Conservation (phyloP, 2,113 vertebrate genomes). For the Oenanthe oenanthe region DNA sequence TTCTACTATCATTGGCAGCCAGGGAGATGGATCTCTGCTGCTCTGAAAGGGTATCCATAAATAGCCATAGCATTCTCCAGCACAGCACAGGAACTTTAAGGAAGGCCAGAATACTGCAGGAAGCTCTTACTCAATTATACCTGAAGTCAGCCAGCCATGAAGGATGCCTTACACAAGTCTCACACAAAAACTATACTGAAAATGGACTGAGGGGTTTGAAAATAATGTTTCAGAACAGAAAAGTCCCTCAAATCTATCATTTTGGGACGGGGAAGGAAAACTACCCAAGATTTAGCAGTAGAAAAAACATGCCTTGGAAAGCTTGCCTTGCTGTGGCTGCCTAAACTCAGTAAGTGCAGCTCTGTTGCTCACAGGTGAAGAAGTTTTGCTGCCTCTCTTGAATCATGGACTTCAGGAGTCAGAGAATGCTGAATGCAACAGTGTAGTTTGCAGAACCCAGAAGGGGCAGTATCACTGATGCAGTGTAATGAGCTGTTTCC, state of each 20-base stretch:
- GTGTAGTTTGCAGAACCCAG: not conserved
- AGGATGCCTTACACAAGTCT: not conserved
- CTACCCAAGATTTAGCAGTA: not conserved
- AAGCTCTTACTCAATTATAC: not conserved
- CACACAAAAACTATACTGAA: not conserved
- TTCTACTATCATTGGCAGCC: not conserved
- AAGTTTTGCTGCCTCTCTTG: not conserved
- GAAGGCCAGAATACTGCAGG: not conserved
- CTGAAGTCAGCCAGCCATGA: not conserved
- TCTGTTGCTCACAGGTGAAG: not conserved
- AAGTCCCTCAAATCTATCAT: not conserved
- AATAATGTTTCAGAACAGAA: not conserved
- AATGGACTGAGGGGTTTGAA: not conserved
- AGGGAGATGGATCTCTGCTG: not conserved
- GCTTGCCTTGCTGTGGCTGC: not conserved
- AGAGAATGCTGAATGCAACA: not conserved
- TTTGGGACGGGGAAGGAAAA: not conserved
- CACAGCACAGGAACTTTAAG: not conserved
- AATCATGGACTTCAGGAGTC: not conserved
- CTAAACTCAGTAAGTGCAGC: not conserved
- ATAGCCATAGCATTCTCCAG: not conserved
- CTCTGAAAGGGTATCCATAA: not conserved
- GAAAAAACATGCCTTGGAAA: not conserved
- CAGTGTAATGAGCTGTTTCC: not conserved
- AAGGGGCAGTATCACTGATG: not conserved